Evolutionary conservation across 2,888 invertebrate species (phyloP).

Genomic region (Leptinotarsa haldemani): DNA sequence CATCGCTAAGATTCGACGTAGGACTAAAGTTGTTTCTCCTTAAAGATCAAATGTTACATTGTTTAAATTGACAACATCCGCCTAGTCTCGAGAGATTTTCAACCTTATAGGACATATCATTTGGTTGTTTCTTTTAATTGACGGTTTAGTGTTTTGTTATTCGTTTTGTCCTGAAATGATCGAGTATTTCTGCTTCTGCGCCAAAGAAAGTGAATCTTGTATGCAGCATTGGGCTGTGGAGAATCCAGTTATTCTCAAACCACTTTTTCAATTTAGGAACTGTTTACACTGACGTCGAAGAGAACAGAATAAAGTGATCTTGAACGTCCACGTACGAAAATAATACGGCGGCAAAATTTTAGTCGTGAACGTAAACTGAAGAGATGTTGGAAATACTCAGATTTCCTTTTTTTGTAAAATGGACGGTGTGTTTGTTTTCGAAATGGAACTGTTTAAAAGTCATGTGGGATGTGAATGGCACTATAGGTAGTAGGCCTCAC

Average conservation of each 20-base stretch:
- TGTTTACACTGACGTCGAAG: conserved; percentile 19
- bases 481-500: too few relatives aligned
- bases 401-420: too few relatives aligned
- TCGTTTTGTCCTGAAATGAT: conserved; percentile 23
- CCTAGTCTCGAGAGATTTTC: conserved; percentile 45
- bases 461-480: too few relatives aligned
- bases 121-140: conserved; percentile 37
- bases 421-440: too few relatives aligned
- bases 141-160: conserved; percentile 28
- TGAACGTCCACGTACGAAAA: too few relatives aligned
- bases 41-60: conserved; percentile 50
- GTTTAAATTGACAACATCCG: conserved; percentile 53
- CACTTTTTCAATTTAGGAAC: conserved; percentile 24
- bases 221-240: conserved; percentile 21
- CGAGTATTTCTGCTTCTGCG: conserved; percentile 21
- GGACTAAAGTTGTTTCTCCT: conserved; percentile 49
- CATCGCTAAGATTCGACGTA: conserved; percentile 39
- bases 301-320: too few relatives aligned
- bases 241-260: conserved; percentile 28
- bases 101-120: conserved; percentile 40
- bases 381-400: too few relatives aligned
- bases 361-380: too few relatives aligned
- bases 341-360: too few relatives aligned
- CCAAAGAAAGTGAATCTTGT: conserved; percentile 29
- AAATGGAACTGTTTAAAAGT: too few relatives aligned